Evolutionary conservation across 2,797 vertebrate genomes (phyloP), one percentile per base, ranked within the genome.

Genomic region (Labroides dimidiatus): DNA sequence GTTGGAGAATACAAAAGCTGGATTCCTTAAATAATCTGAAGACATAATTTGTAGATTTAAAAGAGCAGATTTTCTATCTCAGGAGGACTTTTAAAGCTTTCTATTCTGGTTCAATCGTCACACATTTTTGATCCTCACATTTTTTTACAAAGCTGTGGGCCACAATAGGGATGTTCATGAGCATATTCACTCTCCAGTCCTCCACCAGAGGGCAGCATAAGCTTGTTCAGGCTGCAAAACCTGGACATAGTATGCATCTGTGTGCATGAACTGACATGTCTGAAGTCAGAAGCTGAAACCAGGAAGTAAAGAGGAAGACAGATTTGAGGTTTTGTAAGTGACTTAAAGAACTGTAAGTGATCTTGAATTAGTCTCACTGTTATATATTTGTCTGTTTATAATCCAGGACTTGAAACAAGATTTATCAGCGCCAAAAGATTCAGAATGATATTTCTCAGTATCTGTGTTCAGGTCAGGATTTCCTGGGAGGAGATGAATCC

Each of bases 191-290:
- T 75, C 44, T 60, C 4, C 7, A 15, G 12, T 58, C 15, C 53
- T 80, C 87, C 93, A 93, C 80, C 72, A 93, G 93, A 81, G 86
- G 89, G 47, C 92, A 93, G 91, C 86, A 94, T 20, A 89, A 37
- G 36, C 79, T 23, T 24, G 43, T 23, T 30, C 43, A 77, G 30
- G 58, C 24, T 49, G 19, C 17, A 6, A 36, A 59, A 48, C 42
- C 17, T 30, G 20, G 41, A 55, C 58, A 55, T 39, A n/a, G 23
- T 37, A 13, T n/a, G 27, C 11, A 15, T 42, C 43, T 11, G 2
- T 68, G 20, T 55, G 80, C 64, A 56, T 47, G 48, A 75, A 14
- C 36, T 6, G 69, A 53, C 72, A 80, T 48, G 52, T 77, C 65
- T 63, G 63, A 24, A 65, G 59, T 69, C 53, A 63, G 24, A 44